Base-by-base conservation (phyloP, 2,113 vertebrate genomes). In the Hippoglossus stenolepis region DNA sequence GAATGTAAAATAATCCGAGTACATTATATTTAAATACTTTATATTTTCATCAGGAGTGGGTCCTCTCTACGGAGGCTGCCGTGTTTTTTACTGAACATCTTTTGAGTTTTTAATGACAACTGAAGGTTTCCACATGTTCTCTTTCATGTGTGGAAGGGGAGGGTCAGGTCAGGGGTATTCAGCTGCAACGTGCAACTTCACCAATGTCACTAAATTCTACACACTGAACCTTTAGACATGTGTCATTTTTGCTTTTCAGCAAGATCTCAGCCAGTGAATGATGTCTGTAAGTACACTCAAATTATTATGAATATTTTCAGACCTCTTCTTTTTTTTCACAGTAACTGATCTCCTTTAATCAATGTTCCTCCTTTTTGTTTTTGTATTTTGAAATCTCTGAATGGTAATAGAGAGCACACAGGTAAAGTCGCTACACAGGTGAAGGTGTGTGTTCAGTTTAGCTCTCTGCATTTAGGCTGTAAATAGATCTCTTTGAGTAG, bases 261-360 rank as follows among this genome's bases (percentile, higher is more conserved):
- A 31, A 93, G 92, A 84, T 95, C 95, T 79, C 49, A 94, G 21
- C 9, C 93, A 43, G n/a, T 15, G 59, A 92, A 91, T 69, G 76
- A 78, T n/a, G 85, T 13, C 31, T 31, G 97, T 98, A 91, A 97
- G 97, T 97, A 24, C 12, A 20, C 54, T 24, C 47, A 15, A n/a
- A 11, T 13, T 63, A 10, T 63, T 21, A 13, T 11, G 26, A 31
- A 31, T 59, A 3, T 18, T 43, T 9, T 24, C 21, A 57, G 1
- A 20, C 1, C 8, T 20, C 0, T 51, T 24, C 26, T 60, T 9
- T 3, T 0, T 73, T 45, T 56, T 13, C 12, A 54, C 7, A n/a
- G 1, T 26, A 4, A 7, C 60, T 49, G 0, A 6, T 49, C 4
- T 35, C 0, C 21, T 12, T 64, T 49, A 1, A 53, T 23, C 2